A percentile compares a stretch with the other conserved stretches of the same genome.
phyloP scores from a whole-genome alignment of 2,113 vertebrate genomes.

The Grus americana region DNA sequence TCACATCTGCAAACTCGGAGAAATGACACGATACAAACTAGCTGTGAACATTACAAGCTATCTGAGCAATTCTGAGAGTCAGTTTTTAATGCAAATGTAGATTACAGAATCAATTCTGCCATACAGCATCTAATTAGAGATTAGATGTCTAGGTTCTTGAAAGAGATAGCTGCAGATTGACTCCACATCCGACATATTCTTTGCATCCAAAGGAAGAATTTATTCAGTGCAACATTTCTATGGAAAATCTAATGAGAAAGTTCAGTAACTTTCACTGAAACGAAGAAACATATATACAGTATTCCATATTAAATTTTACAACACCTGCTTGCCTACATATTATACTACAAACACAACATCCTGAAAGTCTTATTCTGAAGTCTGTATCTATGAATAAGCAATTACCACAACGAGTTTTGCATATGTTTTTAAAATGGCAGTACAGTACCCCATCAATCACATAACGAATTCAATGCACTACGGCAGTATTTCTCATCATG shows the following conservation, averaged over 20 bases:
- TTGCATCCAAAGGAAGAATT: neutral
- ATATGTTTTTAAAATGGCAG: neutral
- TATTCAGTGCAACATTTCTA: neutral
- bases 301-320: neutral
- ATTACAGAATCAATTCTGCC: slow-evolving; percentile 30
- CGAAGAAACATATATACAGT: neutral
- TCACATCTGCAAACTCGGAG: slow-evolving; percentile 43
- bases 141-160: slow-evolving; percentile 4
- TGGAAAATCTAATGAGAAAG: slow-evolving; percentile 1
- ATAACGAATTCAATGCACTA: neutral
- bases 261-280: slow-evolving; percentile 16
- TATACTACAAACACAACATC: neutral
- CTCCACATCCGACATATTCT: neutral
- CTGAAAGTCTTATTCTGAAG: neutral
- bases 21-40: slow-evolving; percentile 17
- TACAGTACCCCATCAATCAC: neutral
- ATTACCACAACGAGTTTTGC: neutral
- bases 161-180: neutral
- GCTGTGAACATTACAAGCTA: slow-evolving; percentile 21
- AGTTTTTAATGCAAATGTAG: slow-evolving; percentile 57
- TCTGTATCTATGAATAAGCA: neutral
- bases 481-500: neutral
- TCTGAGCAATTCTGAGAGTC: slow-evolving; percentile 25
- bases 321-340: neutral
- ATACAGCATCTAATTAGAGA: slow-evolving; percentile 36